phyloP scores from a whole-genome alignment of 2,888 invertebrate species.

The Cataglyphis cursor region DNA sequence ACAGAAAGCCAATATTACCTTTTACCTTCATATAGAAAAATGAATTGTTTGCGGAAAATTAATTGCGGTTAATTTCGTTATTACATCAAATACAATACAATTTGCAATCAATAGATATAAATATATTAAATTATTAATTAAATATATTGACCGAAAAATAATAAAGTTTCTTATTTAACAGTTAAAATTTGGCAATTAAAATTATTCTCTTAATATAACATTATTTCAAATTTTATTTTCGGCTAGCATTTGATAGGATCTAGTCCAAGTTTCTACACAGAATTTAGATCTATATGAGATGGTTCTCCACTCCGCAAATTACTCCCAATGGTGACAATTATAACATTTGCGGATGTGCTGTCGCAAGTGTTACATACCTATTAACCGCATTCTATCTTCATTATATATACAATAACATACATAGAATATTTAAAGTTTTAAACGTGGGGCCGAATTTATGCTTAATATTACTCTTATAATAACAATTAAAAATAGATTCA shows the following conservation, averaged over 20 bases:
- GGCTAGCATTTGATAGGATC: constrained; percentile 32
- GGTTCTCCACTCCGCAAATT: constrained; percentile 52
- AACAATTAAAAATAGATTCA: not conserved
- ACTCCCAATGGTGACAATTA: constrained; percentile 50
- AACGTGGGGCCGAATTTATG: not conserved
- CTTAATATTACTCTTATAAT: not conserved
- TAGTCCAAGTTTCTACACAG: constrained; percentile 46
- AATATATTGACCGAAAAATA: not conserved
- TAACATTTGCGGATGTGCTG: constrained; percentile 50
- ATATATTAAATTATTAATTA: constrained; percentile 24
- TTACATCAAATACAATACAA: constrained; percentile 17
- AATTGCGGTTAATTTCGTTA: constrained; percentile 44
- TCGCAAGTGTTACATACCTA: constrained; percentile 39
- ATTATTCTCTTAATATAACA: not conserved
- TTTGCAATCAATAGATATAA: constrained; percentile 24
- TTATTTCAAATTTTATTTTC: constrained; percentile 33
- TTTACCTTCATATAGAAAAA: constrained; percentile 15
- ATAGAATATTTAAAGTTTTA: constrained; percentile 16
- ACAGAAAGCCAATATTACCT: constrained; percentile 28
- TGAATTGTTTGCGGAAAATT: constrained; percentile 29
- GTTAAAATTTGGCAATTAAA: not conserved
- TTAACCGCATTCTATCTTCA: constrained; percentile 44
- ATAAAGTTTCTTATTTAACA: not conserved
- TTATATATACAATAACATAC: constrained; percentile 4
- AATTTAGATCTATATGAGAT: constrained; percentile 9